A percentile compares a stretch with the other conserved stretches of the same genome.
phyloP scores from a whole-genome alignment of 2,113 vertebrate genomes.

The Thymallus thymallus region DNA sequence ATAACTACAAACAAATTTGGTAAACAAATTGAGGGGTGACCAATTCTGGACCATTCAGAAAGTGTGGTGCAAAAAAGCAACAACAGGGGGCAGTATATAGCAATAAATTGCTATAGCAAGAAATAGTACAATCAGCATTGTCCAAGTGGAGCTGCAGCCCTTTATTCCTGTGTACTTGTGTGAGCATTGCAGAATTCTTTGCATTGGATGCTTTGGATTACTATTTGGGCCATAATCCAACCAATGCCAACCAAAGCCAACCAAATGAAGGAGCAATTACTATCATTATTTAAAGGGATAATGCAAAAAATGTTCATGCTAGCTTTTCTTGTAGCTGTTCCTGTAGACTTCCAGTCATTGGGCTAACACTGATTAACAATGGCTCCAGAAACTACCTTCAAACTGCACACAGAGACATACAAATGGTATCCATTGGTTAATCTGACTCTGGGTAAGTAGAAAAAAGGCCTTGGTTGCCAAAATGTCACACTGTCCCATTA shows the following conservation, averaged over 20 bases:
- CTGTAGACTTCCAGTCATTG: no score
- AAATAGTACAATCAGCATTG: slow-evolving; percentile 42
- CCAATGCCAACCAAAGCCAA: slow-evolving; percentile 16
- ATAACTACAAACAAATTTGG: neutral
- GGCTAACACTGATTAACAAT: no score
- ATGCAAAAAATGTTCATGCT: neutral
- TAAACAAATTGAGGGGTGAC: neutral
- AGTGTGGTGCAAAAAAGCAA: slow-evolving; percentile 39
- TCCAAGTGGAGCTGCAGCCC: slow-evolving; percentile 1
- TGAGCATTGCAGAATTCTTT: slow-evolving; percentile 15
- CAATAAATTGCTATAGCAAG: slow-evolving; percentile 26
- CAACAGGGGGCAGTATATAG: slow-evolving; percentile 51
- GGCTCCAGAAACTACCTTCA: no score
- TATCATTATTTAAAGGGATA: slow-evolving; percentile 13
- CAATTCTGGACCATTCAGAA: neutral
- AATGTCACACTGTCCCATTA: neutral
- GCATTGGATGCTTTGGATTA: neutral
- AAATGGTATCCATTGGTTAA: no score
- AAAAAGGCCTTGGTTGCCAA: no score
- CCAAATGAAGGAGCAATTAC: slow-evolving; percentile 10
- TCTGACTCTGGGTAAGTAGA: no score
- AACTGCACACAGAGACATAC: no score
- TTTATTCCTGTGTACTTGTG: slow-evolving; percentile 15
- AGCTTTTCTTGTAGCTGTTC: no score
- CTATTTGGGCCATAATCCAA: neutral